Evolutionary conservation across 2,113 vertebrate genomes (phyloP), one percentile per base, ranked within the genome.

Genomic region (Syrrhaptes paradoxus): DNA sequence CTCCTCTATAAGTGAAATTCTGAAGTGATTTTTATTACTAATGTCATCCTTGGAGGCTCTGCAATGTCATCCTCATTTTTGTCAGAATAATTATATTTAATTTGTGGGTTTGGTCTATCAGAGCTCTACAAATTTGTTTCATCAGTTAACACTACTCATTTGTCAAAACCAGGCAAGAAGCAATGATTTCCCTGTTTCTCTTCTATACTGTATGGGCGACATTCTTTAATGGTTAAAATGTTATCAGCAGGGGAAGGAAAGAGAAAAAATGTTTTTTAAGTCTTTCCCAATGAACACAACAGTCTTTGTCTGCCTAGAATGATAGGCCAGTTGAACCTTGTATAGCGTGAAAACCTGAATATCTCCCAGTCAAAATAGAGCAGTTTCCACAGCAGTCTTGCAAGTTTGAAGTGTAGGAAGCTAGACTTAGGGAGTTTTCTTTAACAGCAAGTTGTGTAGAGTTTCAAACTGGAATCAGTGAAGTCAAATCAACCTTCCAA

Each of bases 401-500:
- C 15, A 84, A 89, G n/a, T 82, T 32, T 75, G 62, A 92, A 73
- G 46, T 41, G 12, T 13, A 36, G 13, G n/a, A 90, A 86, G 49
- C 10, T 36, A 72, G 66, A 68, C 80, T 70, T 61, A 72, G 43
- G 78, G 49, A 82, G 55, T 65, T 92, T 85, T 87, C 82, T 76
- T 85, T 34, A 81, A 25, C 38, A 62, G 49, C 14, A n/a, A 2
- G 1, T 66, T 94, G 55, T 31, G 34, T 19, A 61, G 82, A 52
- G 22, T 79, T 94, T 95, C 92, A 73, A 89, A 95, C 96, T 85
- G 46, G 85, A 94, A 91, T 76, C 74, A 72, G 32, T 68, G 91
- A 77, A 96, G 91, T 77, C 75, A 87, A 93, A 94, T 78, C 79
- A 96, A 87, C 74, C 74, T 96, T 84, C 77, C n/a, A 87, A 87